Evolutionary conservation across 1,140 invertebrate genomes (phyloP).

Genomic region (Cotesia typhae): DNA sequence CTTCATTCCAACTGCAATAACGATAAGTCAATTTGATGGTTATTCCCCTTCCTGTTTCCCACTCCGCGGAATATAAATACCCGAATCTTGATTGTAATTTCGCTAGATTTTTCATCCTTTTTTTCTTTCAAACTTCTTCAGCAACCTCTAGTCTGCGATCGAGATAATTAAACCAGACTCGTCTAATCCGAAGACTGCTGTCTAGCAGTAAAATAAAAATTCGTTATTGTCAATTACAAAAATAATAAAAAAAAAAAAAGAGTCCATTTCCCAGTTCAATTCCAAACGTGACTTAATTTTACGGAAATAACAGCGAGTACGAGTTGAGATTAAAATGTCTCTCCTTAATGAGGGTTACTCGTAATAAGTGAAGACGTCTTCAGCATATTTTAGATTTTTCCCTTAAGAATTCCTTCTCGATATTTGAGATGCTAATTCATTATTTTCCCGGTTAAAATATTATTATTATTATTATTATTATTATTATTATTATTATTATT

Average conservation of each 20-base stretch:
- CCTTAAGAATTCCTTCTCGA: too few species aligned
- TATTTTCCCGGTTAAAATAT: too few species aligned
- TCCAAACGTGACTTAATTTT: slow-evolving; percentile 35
- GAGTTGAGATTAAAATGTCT: too few species aligned
- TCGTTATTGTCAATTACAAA: slow-evolving; percentile 5
- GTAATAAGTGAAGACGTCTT: too few species aligned
- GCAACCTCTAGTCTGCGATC: background rate
- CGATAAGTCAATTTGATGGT: slow-evolving; percentile 36
- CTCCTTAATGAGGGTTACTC: too few species aligned
- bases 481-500: too few species aligned
- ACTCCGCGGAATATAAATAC: background rate
- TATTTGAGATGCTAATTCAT: too few species aligned
- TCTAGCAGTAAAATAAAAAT: slow-evolving; percentile 1
- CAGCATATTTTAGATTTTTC: too few species aligned
- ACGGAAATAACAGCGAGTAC: background rate
- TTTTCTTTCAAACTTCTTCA: background rate
- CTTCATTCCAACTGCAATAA: slow-evolving; percentile 27
- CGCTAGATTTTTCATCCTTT: background rate
- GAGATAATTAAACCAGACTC: slow-evolving; percentile 24
- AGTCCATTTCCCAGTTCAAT: slow-evolving; percentile 32
- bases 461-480: too few species aligned
- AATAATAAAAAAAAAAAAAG: slow-evolving; percentile 21
- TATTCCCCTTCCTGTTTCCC: background rate
- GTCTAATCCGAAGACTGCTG: background rate
- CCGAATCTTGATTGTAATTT: slow-evolving; percentile 27